Evolutionary conservation across 2,797 vertebrate species (phyloP), one percentile per base, ranked within the genome.

Genomic region (Aphelocoma californica): DNA sequence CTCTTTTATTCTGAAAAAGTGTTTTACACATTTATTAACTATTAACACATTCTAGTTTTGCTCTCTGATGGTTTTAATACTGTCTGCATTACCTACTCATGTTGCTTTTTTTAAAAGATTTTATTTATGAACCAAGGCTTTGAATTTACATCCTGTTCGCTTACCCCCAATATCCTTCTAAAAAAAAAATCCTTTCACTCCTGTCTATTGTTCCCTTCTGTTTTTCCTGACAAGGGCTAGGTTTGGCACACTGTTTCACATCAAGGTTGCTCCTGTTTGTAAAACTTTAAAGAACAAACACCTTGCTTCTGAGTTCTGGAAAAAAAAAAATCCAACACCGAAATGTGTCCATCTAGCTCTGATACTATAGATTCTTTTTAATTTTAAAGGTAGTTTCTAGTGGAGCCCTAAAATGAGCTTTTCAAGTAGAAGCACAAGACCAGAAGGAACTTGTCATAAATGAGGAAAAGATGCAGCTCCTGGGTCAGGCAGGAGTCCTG

Each of bases 61-160:
- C 40, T 67, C 29, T 71, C 67, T 80, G 31, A n/a, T 82, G 56
- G 56, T 85, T 87, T 74, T 75, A 84, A 74, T 26, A 23, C 58
- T 1, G 1, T 26, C 24, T 50, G 24, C 70, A 13, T 50, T 88
- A 78, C 26, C 58, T 94, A 53, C 31, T 93, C n/a, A 0, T 11
- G 2, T 23, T 70, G 48, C 18, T 10, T 83, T 90, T 61, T 93
- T 89, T 61, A 1, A 23, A 85, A 62, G 61, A 42, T 56, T 86
- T 81, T 29, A 8, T 79, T 31, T 84, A 45, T 48, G 60, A 90
- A 66, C 26, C 24, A 67, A 72, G 45, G n/a, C 64, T 81, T 88
- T 45, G 75, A n/a, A 88, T 92, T 86, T 58, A 81, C 80, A 90
- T 96, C 88, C 92, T 95, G 88, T 91, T 95, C 79, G 29, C n/a